phyloP scores from a whole-genome alignment of 2,797 vertebrate genomes.

The Poecilia gillii region DNA sequence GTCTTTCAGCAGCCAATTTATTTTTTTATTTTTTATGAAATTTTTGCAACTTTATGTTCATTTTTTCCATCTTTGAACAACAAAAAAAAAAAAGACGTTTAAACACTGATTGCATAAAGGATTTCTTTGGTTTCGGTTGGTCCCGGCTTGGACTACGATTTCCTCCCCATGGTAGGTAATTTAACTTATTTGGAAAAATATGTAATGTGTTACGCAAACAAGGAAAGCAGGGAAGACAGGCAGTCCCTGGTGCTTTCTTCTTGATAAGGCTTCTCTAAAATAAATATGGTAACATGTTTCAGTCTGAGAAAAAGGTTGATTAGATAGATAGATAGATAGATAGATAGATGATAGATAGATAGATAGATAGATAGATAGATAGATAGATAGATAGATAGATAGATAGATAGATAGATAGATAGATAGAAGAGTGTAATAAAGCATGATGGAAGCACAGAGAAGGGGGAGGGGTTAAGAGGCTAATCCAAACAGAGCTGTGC shows the following conservation, averaged over 20 bases:
- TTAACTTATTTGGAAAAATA: conserved; percentile 56
- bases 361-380: conserved; percentile 40
- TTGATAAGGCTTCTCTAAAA: conserved; percentile 60
- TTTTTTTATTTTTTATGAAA: not conserved
- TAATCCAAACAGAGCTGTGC: conserved; percentile 74
- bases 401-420: conserved; percentile 43
- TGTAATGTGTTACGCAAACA: conserved; percentile 60
- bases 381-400: conserved; percentile 41
- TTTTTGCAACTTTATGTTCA: not conserved
- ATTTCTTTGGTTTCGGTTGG: conserved; percentile 43
- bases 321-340: conserved; percentile 14
- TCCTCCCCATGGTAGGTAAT: conserved; percentile 33
- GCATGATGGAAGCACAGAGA: conserved; percentile 51
- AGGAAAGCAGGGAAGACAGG: conserved; percentile 43
- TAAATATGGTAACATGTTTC: conserved; percentile 52
- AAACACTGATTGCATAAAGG: conserved; percentile 31
- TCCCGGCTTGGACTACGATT: conserved; percentile 21
- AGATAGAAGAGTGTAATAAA: conserved; percentile 55
- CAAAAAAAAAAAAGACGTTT: not conserved
- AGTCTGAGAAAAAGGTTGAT: conserved; percentile 10
- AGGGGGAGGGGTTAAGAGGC: conserved; percentile 32
- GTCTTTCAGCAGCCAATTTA: not conserved
- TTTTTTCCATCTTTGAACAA: not conserved
- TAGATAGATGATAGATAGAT: conserved; percentile 48
- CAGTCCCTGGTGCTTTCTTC: conserved; percentile 35